Evolutionary conservation across 37 sponge, comb jelly and placozoan genomes (phyloP), one percentile per base, ranked within the genome.

Genomic region (Halisarca cf. caerulea): DNA sequence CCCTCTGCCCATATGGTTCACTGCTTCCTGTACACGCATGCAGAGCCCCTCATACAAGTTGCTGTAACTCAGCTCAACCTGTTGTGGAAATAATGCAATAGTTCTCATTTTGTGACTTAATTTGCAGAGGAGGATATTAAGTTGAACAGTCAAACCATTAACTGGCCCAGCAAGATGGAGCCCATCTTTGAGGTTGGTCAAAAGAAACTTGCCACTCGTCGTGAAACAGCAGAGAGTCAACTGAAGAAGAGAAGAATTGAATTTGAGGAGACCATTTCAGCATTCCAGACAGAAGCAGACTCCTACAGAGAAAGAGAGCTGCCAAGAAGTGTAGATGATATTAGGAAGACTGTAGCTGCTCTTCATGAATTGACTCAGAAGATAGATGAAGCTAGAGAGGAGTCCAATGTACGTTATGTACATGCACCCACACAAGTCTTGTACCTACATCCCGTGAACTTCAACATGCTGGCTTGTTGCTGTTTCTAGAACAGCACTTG

Each of bases 101-200:
- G 17, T 17, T 20, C 11, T 11, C 57, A 17, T 55, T 55, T 55
- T 20, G 17, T 55, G 11, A 20, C 11, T 17, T 55, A 20, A 17
- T 17, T 55, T 20, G 11, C 83, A 88, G 96, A 94, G 58, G 99
- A 98, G 81, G 99, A 98, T 58, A 85, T 98, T 53, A 90, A 83
- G 64, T 84, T 98, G 70, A 98, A 98, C 83, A 92, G 82, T 79
- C 82, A 87, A 80, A 90, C 93, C 18, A 92, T 98, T 75, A 87
- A 85, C 64, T 98, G 99, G 99, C 99, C 99, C 17, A 83, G 58
- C 9, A 83, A 87, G 54, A 96, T 98, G 85, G 95, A 90, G 39
- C 96, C 96, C 0, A 92, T 96, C 42, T 96, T 98, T 94, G 95
- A 98, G 24, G 91, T 94, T 45, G 88, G 93, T 45, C 88, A 89